phyloP scores from a whole-genome alignment of 2,797 vertebrate genomes.

The Pristis pectinata region DNA sequence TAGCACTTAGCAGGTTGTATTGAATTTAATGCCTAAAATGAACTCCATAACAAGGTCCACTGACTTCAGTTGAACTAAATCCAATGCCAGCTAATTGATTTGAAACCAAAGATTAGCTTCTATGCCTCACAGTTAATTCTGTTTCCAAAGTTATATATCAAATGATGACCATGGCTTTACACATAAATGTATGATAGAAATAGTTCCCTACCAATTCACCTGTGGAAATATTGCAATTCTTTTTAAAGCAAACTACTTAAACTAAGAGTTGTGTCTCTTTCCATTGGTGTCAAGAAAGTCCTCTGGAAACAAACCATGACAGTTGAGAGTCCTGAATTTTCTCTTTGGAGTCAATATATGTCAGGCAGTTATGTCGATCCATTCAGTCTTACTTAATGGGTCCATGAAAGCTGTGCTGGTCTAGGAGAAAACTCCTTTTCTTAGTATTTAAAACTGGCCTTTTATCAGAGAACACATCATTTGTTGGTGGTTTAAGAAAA shows the following conservation, averaged over 20 bases:
- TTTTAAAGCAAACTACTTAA: background rate
- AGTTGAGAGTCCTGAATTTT: background rate
- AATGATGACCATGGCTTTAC: background rate
- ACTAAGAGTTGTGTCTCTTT: background rate
- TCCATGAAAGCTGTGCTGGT: background rate
- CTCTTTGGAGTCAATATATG: background rate
- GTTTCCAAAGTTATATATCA: background rate
- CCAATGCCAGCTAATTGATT: background rate
- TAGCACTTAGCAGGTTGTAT: background rate
- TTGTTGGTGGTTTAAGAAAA: background rate
- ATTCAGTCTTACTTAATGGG: background rate
- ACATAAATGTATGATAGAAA: background rate
- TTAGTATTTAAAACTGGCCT: background rate
- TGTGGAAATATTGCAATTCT: background rate
- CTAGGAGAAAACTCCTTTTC: background rate
- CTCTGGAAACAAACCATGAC: background rate
- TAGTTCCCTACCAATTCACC: background rate
- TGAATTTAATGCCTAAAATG: background rate
- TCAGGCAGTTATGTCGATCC: background rate
- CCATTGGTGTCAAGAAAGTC: background rate
- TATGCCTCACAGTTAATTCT: background rate
- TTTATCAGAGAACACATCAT: background rate
- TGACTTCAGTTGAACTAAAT: background rate
- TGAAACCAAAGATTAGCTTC: background rate
- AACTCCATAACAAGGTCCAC: background rate